phyloP scores from a whole-genome alignment of 2,113 vertebrate species.

The Neolamprologus caudopunctatus region DNA sequence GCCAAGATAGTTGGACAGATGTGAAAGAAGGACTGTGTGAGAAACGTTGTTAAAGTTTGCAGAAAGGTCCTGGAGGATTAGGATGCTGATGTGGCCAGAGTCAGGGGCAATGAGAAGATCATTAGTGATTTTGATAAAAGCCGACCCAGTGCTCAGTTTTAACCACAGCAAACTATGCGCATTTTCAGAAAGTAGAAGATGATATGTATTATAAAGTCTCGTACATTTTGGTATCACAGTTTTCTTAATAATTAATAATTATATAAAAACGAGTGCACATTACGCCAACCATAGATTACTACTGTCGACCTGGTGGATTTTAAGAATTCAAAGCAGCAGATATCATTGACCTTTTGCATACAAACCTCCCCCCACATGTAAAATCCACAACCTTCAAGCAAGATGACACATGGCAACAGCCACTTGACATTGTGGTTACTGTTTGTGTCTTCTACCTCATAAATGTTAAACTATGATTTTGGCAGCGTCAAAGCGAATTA shows the following conservation, averaged over 20 bases:
- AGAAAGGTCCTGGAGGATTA: background rate
- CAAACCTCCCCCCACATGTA: background rate
- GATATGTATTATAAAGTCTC: background rate
- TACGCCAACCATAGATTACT: background rate
- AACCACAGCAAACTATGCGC: background rate
- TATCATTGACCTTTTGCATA: background rate
- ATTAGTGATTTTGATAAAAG: background rate
- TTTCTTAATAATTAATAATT: background rate
- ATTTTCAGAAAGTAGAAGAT: background rate
- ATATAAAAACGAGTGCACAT: background rate
- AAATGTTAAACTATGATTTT: background rate
- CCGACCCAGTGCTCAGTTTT: background rate
- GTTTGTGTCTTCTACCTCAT: background rate
- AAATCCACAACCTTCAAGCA: background rate
- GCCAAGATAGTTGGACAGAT: background rate
- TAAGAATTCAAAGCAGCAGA: background rate
- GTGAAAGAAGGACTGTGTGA: background rate
- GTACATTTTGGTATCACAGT: background rate
- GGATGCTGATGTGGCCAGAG: background rate
- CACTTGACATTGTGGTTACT: background rate
- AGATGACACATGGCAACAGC: background rate
- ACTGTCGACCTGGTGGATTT: background rate
- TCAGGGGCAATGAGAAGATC: background rate
- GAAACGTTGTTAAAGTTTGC: background rate
- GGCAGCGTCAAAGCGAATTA: background rate